Percentiles rank a stretch among this genome's conserved stretches.
Evolutionary conservation across 1,140 invertebrate genomes (phyloP).

Genomic region (Halictus rubicundus): DNA sequence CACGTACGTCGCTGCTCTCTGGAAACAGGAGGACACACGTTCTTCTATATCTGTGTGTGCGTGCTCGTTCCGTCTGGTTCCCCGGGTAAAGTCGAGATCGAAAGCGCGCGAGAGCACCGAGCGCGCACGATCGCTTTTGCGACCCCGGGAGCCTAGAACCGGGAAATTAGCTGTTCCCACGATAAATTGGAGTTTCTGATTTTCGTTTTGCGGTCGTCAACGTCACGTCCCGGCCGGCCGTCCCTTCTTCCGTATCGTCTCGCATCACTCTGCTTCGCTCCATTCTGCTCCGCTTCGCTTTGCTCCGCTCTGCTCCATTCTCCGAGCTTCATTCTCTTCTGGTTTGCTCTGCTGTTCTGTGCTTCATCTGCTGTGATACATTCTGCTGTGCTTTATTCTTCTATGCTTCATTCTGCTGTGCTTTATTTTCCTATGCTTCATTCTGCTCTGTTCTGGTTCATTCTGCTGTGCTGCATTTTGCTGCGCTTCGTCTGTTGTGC

Average conservation of each 20-base stretch:
- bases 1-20: slow-evolving; percentile 3
- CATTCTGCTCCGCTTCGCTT: not conserved
- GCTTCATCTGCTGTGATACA: too few species aligned
- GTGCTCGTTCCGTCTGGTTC: not conserved
- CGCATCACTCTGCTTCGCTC: too few species aligned
- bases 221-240: slow-evolving; percentile 58
- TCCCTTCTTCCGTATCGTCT: not conserved
- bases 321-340: too few species aligned
- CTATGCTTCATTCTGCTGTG: too few species aligned
- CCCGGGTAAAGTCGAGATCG: not conserved
- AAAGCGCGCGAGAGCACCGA: not conserved
- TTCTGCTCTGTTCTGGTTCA: too few species aligned
- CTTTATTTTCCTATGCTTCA: too few species aligned
- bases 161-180: slow-evolving; percentile 67
- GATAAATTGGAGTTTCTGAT: slow-evolving; percentile 70
- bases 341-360: too few species aligned
- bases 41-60: too few species aligned
- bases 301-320: too few species aligned
- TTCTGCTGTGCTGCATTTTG: too few species aligned
- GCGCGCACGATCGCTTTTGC: not conserved
- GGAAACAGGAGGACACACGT: slow-evolving; percentile 9
- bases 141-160: slow-evolving; percentile 30
- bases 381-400: too few species aligned
- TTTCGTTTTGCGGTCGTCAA: slow-evolving; percentile 69
- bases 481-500: too few species aligned